Percentiles rank a stretch among this genome's conserved stretches.
These are phyloP conservation scores for Plemyria rubiginata DNA, from an alignment of 2,888 invertebrate species.

Conservation along the genomic window DNA sequence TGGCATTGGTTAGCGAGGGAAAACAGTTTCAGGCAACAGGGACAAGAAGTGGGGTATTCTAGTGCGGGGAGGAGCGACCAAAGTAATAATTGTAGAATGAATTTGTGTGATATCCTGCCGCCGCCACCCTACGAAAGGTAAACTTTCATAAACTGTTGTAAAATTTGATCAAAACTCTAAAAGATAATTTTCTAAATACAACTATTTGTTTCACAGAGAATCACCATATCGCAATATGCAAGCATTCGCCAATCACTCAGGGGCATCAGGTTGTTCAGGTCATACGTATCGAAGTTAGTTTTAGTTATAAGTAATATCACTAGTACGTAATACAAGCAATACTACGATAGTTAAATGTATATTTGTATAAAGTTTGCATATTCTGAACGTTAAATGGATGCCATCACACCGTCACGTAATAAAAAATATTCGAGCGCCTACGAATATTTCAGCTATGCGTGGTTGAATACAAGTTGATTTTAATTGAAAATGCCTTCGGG, in stretches of 20 bases:
- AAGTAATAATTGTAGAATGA: constrained; percentile 73
- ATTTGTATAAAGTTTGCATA: constrained; percentile 70
- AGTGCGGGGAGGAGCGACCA: constrained; percentile 69
- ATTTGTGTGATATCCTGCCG: constrained; percentile 76
- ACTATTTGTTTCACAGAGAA: constrained; percentile 64
- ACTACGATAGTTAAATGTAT: constrained; percentile 71
- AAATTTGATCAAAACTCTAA: too few species aligned
- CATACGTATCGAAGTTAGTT: constrained; percentile 76
- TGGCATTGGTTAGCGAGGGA: constrained; percentile 81
- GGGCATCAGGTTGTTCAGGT: constrained; percentile 78
- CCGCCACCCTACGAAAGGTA: constrained; percentile 82
- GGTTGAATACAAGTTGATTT: constrained; percentile 39
- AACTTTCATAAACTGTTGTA: constrained; percentile 19
- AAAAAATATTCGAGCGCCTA: constrained; percentile 34
- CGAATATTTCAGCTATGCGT: constrained; percentile 36
- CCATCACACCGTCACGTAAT: constrained; percentile 54
- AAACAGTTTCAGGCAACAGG: constrained; percentile 74
- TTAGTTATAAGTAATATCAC: constrained; percentile 69
- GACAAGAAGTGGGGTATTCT: constrained; percentile 65
- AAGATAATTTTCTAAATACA: not conserved
- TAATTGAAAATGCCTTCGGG: constrained; percentile 38
- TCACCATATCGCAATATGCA: constrained; percentile 75
- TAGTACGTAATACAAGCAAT: constrained; percentile 81
- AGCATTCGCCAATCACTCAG: constrained; percentile 74
- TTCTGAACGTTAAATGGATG: constrained; percentile 51